Base-by-base conservation (phyloP, 2,888 invertebrate genomes). In the Sepiola atlantica region DNA sequence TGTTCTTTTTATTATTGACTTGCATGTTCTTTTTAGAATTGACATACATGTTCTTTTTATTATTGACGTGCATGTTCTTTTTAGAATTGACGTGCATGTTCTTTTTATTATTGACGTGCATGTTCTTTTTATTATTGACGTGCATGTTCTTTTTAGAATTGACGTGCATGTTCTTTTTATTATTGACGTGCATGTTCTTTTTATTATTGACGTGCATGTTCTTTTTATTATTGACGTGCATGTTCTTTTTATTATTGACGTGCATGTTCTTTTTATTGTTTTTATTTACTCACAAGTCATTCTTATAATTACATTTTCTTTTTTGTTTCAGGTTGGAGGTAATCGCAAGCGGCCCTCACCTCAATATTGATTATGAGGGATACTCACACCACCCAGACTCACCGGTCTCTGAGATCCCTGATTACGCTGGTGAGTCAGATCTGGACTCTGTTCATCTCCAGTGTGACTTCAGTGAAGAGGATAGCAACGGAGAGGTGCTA, bases 371-470 rank as follows among this genome's bases (percentile, higher is more conserved):
- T 92, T 95, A 95, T 93, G 95, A 95, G 55, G 95, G 95, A 55
- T 95, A 95, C 93, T 94, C 95, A 32, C 94, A 96, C 92, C 94
- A 95, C 92, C 96, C 95, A 93, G 96, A 96, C 93, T 96, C 96
- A 10, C 96, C 96, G 0, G 95, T 95, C 55, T 97, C 96, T 0
- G 97, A 97, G 94, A 95, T 95, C 57, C 96, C 96, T 28, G 97
- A 97, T 95, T 97, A 97, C 95, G 97, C 96, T 61, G 96, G 96
- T 90, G 97, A 97, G 95, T 97, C 96, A 4, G 97, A 96, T 95
- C 95, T 96, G 94, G 96, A 96, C 32, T 95, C 95, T 90, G 92
- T 94, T n/a, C 91, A 55, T 91, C 94, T 94, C 16, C 95, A 96
- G 94, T 95, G 95, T 94, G 95, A 94, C 93, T 94, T 96, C 45